Percentiles rank a stretch among this genome's conserved stretches.
phyloP scores from a whole-genome alignment of 2,113 vertebrate species.

The Perognathus longimembris region DNA sequence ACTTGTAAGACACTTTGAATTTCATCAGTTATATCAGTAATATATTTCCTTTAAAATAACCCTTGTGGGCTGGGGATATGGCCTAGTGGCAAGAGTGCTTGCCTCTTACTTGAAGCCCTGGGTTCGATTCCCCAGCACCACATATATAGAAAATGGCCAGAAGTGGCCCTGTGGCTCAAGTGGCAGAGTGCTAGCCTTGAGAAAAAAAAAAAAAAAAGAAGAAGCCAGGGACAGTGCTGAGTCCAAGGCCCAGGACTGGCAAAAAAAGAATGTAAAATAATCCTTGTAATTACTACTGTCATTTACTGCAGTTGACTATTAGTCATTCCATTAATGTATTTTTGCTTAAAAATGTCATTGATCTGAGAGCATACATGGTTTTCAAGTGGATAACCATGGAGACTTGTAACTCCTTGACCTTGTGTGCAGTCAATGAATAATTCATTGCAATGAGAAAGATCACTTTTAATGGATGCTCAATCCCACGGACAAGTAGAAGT shows the following conservation, averaged over 20 bases:
- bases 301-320: conserved; percentile 56
- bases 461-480: conserved; percentile 42
- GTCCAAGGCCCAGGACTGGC: too few species aligned
- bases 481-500: background rate
- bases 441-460: conserved; percentile 59
- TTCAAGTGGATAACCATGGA: conserved; percentile 29
- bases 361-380: conserved; percentile 15
- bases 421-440: conserved; percentile 54
- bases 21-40: conserved; percentile 52
- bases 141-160: too few species aligned
- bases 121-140: too few species aligned
- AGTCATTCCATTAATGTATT: conserved; percentile 47
- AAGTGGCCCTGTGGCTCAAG: too few species aligned
- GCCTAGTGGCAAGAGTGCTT: too few species aligned
- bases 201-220: too few species aligned
- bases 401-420: conserved; percentile 36
- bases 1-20: conserved; percentile 16
- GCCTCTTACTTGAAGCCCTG: too few species aligned
- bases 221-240: too few species aligned
- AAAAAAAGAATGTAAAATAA: too few species aligned
- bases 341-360: conserved; percentile 57
- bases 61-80: too few species aligned
- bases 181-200: too few species aligned
- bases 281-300: conserved; percentile 52
- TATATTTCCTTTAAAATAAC: conserved; percentile 58